Percentiles rank a stretch among this genome's conserved stretches.
These are phyloP conservation scores for Schizotus pectinicornis DNA, from an alignment of 2,888 invertebrate genomes.

Conservation along the genomic window DNA sequence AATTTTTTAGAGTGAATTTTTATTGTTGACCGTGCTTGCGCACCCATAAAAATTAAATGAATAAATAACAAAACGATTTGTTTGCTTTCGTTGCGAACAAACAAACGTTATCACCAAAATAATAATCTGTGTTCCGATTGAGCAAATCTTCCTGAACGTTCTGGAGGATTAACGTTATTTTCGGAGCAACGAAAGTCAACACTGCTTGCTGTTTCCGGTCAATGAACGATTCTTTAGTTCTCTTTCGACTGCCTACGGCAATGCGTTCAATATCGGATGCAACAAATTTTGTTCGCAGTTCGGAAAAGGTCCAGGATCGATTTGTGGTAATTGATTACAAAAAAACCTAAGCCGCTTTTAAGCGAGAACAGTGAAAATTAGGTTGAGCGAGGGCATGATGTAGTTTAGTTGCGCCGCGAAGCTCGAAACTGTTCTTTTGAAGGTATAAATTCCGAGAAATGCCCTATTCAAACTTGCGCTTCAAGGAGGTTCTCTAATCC, in stretches of 20 bases:
- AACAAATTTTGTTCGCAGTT: constrained; percentile 25
- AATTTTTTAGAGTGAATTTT: too few relatives aligned
- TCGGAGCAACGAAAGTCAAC: constrained; percentile 41
- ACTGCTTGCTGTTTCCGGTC: constrained; percentile 42
- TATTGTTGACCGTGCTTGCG: too few relatives aligned
- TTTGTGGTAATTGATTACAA: neutral
- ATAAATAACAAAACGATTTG: constrained; percentile 15
- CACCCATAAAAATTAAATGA: neutral
- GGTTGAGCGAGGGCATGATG: neutral
- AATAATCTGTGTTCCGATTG: constrained; percentile 13
- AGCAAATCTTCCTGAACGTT: constrained; percentile 28
- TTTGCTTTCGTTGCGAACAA: constrained; percentile 12
- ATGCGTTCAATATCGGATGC: constrained; percentile 38
- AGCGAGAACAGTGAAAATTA: constrained; percentile 10
- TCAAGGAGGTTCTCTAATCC: constrained; percentile 27
- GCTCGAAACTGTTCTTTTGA: constrained; percentile 20
- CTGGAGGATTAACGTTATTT: constrained; percentile 37
- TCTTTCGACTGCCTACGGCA: constrained; percentile 34
- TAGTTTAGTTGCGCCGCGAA: constrained; percentile 13
- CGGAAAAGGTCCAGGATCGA: neutral
- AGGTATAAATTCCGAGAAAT: constrained; percentile 23
- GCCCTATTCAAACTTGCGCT: constrained; percentile 23
- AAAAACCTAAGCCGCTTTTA: constrained; percentile 8
- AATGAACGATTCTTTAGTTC: constrained; percentile 43
- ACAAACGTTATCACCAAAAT: constrained; percentile 9